Base-by-base conservation (phyloP, 2,797 vertebrate genomes). In the Karalla daura region DNA sequence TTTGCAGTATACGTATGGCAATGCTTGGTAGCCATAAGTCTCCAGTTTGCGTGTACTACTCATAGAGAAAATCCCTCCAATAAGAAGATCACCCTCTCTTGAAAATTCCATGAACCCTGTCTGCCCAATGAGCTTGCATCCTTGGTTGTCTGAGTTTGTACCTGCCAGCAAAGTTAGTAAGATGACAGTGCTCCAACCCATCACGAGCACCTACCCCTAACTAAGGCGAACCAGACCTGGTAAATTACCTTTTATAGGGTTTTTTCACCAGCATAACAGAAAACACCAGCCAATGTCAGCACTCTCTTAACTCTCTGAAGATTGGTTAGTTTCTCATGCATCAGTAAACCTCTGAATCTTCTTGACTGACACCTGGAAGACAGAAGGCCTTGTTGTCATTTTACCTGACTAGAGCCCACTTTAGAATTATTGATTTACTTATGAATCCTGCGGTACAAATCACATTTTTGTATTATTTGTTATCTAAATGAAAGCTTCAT, bases 1-100 rank as follows among this genome's bases (percentile, higher is more conserved):
- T 27, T 0, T 35, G 60, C 91, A 92, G 71, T 79, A 81, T 20
- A 56, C 0, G 17, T 63, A 13, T 2, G 89, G 89, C 12, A 74
- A 0, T 11, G 60, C 76, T 50, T 66, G 20, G 50, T 87, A 92
- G 56, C 25, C 65, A 23, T 75, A 66, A 21, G 79, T 30, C 3
- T 62, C 12, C n/a, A 66, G 8, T 49, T 0, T 44, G 1, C 70
- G 78, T 50, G 53, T 70, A 41, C 63, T 86, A 33, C 7, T 68
- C 15, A 93, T 37, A 11, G 91, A 82, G 49, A 92, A 92, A 59
- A 93, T 9, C 2, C 89, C 91, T 43, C 81, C 90, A 9, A 92
- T 81, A 5, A 88, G 67, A 47, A 92, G 25, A 73, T 92, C 90
- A 32, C 89, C 90, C 7, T 86, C 74, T 71, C 87, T 82, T 33